These are phyloP conservation scores for Carposina sasakii DNA, from an alignment of 1,140 invertebrate species.

Conservation along the genomic window DNA sequence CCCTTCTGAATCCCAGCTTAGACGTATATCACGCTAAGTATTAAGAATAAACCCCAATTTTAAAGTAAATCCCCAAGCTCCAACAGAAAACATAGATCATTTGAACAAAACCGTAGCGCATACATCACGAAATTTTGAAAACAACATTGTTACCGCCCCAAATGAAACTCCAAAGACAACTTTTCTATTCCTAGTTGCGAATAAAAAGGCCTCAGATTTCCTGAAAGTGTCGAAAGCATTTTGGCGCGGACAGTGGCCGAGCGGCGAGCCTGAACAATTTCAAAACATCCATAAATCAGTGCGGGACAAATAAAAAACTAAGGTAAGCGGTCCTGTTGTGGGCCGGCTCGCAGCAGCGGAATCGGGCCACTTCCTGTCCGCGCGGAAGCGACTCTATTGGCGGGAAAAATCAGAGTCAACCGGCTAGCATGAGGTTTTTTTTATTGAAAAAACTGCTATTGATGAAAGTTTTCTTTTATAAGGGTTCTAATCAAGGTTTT, in stretches of 20 bases:
- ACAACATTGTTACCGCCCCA: no score
- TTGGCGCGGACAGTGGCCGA: slow-evolving; percentile 48
- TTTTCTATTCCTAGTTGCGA: slow-evolving; percentile 4
- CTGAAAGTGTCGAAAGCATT: slow-evolving; percentile 55
- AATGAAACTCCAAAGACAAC: no score
- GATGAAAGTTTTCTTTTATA: slow-evolving; percentile 31
- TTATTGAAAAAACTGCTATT: slow-evolving; percentile 40
- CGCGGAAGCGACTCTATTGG: slow-evolving; percentile 56
- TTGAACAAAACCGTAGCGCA: no score
- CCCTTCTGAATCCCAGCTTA: no score
- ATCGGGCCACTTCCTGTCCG: slow-evolving; percentile 47
- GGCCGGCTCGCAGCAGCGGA: slow-evolving; percentile 29
- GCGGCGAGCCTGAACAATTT: slow-evolving; percentile 50
- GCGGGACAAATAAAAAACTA: slow-evolving; percentile 66
- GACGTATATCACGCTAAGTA: no score
- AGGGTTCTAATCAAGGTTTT: no score
- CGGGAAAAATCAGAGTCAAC: slow-evolving; percentile 60
- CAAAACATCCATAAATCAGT: slow-evolving; percentile 67
- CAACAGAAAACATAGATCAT: no score
- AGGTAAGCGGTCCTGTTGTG: slow-evolving; percentile 67
- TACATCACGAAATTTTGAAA: no score
- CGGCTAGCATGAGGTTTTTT: slow-evolving; percentile 51
- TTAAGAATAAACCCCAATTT: no score
- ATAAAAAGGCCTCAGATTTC: slow-evolving; percentile 43
- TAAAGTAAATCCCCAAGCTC: no score